These are phyloP conservation scores for Caenorhabditis zanzibari DNA, from an alignment of 2,888 invertebrate genomes.

Conservation along the genomic window DNA sequence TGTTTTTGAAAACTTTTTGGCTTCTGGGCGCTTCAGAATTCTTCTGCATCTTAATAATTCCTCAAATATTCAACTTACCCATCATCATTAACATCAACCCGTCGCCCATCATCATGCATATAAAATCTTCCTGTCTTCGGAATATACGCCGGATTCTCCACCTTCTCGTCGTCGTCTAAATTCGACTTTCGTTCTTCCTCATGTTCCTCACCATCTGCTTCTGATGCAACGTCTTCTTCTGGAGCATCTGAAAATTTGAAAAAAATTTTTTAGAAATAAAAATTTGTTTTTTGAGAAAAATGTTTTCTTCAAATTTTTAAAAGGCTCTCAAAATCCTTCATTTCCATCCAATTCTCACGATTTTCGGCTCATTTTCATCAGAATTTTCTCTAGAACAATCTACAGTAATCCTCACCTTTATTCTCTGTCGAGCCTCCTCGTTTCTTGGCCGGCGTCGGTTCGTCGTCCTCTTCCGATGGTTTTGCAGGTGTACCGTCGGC, in stretches of 20 bases:
- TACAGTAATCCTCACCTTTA: background rate
- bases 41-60: no score
- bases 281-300: background rate
- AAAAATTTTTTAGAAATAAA: background rate
- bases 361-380: no score
- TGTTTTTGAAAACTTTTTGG: background rate
- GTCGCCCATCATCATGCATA: constrained; percentile 67
- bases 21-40: background rate
- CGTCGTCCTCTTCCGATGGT: constrained; percentile 23
- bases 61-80: background rate
- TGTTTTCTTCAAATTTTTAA: no score
- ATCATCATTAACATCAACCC: constrained; percentile 39
- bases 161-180: constrained; percentile 66
- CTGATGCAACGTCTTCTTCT: constrained; percentile 6
- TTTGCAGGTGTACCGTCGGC: background rate
- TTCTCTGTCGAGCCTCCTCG: background rate
- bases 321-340: background rate
- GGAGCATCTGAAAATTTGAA: background rate
- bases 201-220: constrained; percentile 6
- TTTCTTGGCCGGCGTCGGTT: constrained; percentile 47
- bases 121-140: constrained; percentile 63
- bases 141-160: constrained; percentile 68
- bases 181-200: constrained; percentile 29
- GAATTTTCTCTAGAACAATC: no score
- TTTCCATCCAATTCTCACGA: background rate